Percentiles rank a stretch among this genome's conserved stretches.
Evolutionary conservation across 1,140 invertebrate genomes (phyloP).

Genomic region (Neodiprion fabricii): DNA sequence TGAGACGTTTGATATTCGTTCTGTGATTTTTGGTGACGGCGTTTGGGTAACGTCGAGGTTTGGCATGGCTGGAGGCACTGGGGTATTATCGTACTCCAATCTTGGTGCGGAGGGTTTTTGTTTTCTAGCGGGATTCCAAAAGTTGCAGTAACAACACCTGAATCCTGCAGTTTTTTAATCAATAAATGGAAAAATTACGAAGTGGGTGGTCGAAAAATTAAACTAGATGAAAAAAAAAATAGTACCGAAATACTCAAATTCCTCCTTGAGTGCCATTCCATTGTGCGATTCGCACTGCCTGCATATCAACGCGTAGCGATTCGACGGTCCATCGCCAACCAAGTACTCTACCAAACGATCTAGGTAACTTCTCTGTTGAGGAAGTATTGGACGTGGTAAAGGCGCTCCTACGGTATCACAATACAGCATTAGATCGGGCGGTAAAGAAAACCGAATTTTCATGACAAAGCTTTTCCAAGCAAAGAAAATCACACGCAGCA

Average conservation of each 20-base stretch:
- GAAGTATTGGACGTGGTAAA: conserved; percentile 62
- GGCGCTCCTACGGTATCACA: conserved; percentile 38
- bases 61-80: background rate
- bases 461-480: background rate
- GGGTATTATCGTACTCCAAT: conserved; percentile 50
- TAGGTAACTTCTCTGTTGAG: conserved; percentile 71
- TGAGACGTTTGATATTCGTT: background rate
- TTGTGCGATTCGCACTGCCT: conserved; percentile 90
- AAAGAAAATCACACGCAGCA: conserved; percentile 19
- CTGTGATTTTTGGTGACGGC: background rate
- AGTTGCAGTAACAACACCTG: conserved; percentile 87
- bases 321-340: conserved; percentile 93
- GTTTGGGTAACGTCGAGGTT: background rate
- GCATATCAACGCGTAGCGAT: conserved; percentile 95
- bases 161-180: conserved; percentile 66
- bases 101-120: conserved; percentile 78
- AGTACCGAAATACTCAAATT: conserved; percentile 90
- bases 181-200: conserved; percentile 21
- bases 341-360: conserved; percentile 94
- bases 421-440: background rate
- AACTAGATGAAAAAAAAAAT: conserved; percentile 12
- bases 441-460: background rate
- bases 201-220: background rate
- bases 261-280: conserved; percentile 96
- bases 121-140: conserved; percentile 84